Base-by-base conservation (phyloP, 1,140 invertebrate species). In the Proctacanthus coquilletti region DNA sequence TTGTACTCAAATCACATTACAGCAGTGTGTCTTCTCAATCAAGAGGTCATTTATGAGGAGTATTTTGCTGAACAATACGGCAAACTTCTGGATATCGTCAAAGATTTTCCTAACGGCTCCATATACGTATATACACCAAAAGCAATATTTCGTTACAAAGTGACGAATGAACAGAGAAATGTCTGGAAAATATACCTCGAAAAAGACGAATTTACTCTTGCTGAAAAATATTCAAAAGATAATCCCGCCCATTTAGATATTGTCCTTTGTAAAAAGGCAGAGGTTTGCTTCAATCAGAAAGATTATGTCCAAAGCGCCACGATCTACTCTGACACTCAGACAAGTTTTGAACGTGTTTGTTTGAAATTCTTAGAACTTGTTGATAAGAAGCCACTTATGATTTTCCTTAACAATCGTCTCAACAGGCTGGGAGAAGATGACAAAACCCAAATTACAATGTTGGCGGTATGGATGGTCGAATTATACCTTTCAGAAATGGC, bases 341-440 rank as follows among this genome's bases (percentile, higher is more conserved):
- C 78, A n/a, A 85, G 86, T 10, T 96, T 97, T 62, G 92, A 96
- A 66, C 85, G 89, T 53, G 75, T 96, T 17, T 84, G 87, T 23
- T 65, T 97, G 1, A 95, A 95, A 59, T 95, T 96, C 61, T 68
- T 96, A 33, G 71, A 85, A 61, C 66, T 80, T 4, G 70, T 80
- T 36, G 70, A 94, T 54, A 78, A 84, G 38, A 73, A 84, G 51
- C 83, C 91, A 1, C 62, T 98, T 19, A 86, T 89, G 62, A 75
- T 77, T 13, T 95, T 88, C 56, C 62, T 97, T 6, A 68, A 73
- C 23, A 80, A 79, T 51, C 75, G 82, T 50, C 49, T 74, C 10
- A 61, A 69, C 10, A 60, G 60, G 10, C 48, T 75, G 21, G 62
- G 63, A 19, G 57, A 63, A 2, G 70, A 77, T 41, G 77, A 82